Evolutionary conservation across 1,140 invertebrate species (phyloP), one percentile per base, ranked within the genome.

Genomic region (Pteromalus puparum): DNA sequence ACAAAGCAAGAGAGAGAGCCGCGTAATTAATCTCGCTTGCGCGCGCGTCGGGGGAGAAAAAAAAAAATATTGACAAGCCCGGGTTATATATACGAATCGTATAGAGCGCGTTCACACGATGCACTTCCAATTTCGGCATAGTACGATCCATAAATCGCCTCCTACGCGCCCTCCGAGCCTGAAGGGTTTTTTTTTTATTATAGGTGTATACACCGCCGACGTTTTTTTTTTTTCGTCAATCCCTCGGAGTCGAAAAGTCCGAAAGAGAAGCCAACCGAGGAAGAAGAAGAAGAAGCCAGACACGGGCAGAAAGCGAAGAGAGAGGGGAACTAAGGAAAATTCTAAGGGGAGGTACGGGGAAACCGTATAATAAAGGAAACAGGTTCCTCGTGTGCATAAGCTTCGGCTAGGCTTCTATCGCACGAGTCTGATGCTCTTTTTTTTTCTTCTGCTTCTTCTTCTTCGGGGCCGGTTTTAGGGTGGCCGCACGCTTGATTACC

Each of bases 351-450:
- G 75, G 53, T 80, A 5, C 30, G 30, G 30, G 65, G 68, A 83
- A 77, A 77, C 67, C 42, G 65, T 46, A 83, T 74, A 80, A 79
- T 79, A 65, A 70, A 53, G 75, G 76, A 81, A 83, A 86, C 81
- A 83, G 86, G 83, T 88, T 85, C 73, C 84, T 82, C 61, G 83
- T 21, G 53, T 48, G 53, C 48, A 61, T 82, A 79, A 84, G 48
- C 72, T 34, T 67, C 53, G 78, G 72, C 13, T 18, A n/a, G 26
- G 24, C 65, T 61, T 81, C 81, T 79, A 81, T 78, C 74, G 80
- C 75, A 78, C 65, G 80, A 67, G 18, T 81, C 28, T 24, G 42
- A 53, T 61, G 70, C 87, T 85, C 76, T 67, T 84, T 82, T 79
- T 70, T 28, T 70, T 70, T 21, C 6, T 30, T 30, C 30, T 30